Base-by-base conservation (phyloP, 1,140 invertebrate species). In the Prorops nasuta region DNA sequence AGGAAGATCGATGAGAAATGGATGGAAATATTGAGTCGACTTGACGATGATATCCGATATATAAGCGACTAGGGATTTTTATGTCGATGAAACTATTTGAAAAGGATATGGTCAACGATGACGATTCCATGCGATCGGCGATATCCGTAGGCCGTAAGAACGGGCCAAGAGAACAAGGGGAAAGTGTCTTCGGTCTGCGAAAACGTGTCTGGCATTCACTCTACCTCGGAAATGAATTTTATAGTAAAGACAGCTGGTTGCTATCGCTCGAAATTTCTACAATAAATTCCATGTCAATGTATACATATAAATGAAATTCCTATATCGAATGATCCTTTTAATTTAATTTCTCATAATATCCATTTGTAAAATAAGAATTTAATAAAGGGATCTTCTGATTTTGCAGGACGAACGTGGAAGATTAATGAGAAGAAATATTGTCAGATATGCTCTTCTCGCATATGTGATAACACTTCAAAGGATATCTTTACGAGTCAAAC, bases 341-440 rank as follows among this genome's bases (percentile, higher is more conserved):
- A 28, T 28, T 12, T 28, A 28, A 28, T 7, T 12, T 7, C 12
- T 28, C 12, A 12, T 7, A 28, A 28, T 12, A 28, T 28, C 24
- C 4, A 28, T 28, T 28, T 28, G 24, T 28, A 10, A 28, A n/a
- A n/a, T n/a, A n/a, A n/a, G n/a, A n/a, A 32, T 47, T 48, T 8
- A 40, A 37, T 3, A 15, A 39, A 45, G 12, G 28, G 18, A 51
- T 54, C 41, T 38, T 53, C 34, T 60, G 47, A 47, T 43, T 57
- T 80, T 82, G 28, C 79, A 93, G 90, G 89, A 92, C 64, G 90
- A 92, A 76, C 85, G 88, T 47, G 88, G 89, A 51, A 83, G 90
- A 51, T 79, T 93, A 54, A 91, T 93, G 88, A 81, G 91, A 53
- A 79, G 93, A 60, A 94, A 94, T 60, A 92, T 97, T 51, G 92